Base-by-base conservation (phyloP, 2,888 invertebrate species). In the Endotricha flammealis region DNA sequence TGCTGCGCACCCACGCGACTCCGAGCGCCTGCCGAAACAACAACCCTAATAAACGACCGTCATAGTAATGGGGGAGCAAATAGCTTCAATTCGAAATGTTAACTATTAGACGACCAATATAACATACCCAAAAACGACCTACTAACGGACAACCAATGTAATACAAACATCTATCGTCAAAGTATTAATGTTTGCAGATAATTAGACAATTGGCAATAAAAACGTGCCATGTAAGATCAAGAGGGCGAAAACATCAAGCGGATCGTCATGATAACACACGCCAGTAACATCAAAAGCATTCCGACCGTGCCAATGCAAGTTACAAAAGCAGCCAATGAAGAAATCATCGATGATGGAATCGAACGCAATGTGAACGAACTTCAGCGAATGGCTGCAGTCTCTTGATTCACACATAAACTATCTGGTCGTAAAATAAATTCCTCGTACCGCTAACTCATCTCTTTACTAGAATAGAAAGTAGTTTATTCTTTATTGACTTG, bases 1-100 rank as follows among this genome's bases (percentile, higher is more conserved):
- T 38, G 44, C 46, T 28, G 41, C 37, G 49, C 50, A 38, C 40
- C 36, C 44, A 32, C 46, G 44, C 38, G 59, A 55, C 56, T 42
- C 49, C 51, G 41, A 32, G 35, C 31, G 44, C 38, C 32, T 46
- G 41, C 32, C 23, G 17, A 16, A 20, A 22, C 36, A 16, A 28
- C 48, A 52, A 54, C 53, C 54, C 51, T 56, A 51, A 20, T 3
- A 25, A 22, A 24, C 27, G 25, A 9, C 11, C 17, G 20, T 20
- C 39, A 42, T 39, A 41, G 48, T 37, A 42, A 42, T 39, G 42
- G 43, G 42, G 34, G 45, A 56, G 51, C n/a, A n/a, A n/a, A n/a
- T n/a, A n/a, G n/a, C n/a, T n/a, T n/a, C n/a, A n/a, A n/a, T n/a
- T n/a, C n/a, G n/a, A n/a, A n/a, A 32, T 32, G 11, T 25, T 9